Conservation (phyloP, 2,888 invertebrate species). For the Megamerina dolium region DNA sequence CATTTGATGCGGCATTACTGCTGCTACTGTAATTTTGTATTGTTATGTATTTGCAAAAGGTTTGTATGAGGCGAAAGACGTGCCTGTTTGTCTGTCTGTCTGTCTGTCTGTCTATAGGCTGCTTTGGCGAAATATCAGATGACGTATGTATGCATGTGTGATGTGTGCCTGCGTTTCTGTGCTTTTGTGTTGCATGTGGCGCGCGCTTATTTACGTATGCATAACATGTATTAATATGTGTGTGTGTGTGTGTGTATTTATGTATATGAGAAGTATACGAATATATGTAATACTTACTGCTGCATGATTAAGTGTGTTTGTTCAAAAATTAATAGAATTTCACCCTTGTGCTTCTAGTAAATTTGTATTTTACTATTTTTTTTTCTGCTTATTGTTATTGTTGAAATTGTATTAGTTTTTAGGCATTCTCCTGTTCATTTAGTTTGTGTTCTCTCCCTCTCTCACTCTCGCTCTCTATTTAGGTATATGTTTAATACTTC, state of each 20-base stretch:
- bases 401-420: conserved; percentile 47
- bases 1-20: conserved; percentile 5
- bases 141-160: not conserved
- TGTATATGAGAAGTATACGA: conserved; percentile 6
- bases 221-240: too few species aligned
- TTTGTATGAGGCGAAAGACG: not conserved
- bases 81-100: not conserved
- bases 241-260: conserved; percentile 1
- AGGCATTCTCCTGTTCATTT: conserved; percentile 31
- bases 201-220: too few species aligned
- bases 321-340: conserved; percentile 4
- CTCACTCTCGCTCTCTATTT: conserved; percentile 1
- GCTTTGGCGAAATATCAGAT: not conserved
- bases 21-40: too few species aligned
- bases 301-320: too few species aligned
- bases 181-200: too few species aligned
- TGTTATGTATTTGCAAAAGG: not conserved
- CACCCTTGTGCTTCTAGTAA: too few species aligned
- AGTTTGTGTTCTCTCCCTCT: conserved; percentile 7
- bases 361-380: too few species aligned
- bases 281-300: too few species aligned
- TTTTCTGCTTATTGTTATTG: conserved; percentile 35
- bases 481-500: conserved; percentile 5
- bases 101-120: conserved; percentile 1
- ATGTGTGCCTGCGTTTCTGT: too few species aligned